phyloP scores from a whole-genome alignment of 2,113 vertebrate genomes.

The Furnarius figulus region DNA sequence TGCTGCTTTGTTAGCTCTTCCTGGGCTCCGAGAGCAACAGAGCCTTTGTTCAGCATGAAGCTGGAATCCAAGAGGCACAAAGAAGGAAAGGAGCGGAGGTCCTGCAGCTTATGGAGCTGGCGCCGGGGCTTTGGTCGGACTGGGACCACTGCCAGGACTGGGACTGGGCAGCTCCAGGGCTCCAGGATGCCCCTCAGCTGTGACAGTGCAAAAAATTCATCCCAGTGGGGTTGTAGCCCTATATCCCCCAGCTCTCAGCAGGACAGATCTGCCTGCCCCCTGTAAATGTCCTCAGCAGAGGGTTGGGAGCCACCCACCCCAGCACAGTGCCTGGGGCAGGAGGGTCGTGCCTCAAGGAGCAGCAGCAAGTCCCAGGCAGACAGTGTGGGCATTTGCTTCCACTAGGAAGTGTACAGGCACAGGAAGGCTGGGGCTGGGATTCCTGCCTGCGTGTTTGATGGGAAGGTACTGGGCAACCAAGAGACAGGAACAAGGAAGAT shows the following conservation, averaged over 20 bases:
- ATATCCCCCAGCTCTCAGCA: too few species aligned
- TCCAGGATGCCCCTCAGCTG: background rate
- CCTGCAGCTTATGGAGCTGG: fast-evolving
- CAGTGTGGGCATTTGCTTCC: fast-evolving
- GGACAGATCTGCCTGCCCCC: background rate
- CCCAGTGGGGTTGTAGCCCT: fast-evolving
- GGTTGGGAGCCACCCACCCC: fast-evolving
- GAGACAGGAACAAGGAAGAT: background rate
- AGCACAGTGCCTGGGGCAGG: background rate
- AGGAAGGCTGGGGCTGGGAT: background rate
- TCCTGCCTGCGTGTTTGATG: background rate
- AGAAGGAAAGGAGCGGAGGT: background rate
- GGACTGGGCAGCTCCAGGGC: background rate
- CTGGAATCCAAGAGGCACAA: slow-evolving; percentile 11
- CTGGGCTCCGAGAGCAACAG: background rate
- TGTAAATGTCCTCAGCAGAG: background rate
- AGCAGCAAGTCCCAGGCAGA: background rate
- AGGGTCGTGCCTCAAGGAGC: background rate
- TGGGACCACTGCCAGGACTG: background rate
- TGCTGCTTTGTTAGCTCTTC: background rate
- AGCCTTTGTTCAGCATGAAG: background rate
- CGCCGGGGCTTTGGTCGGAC: background rate
- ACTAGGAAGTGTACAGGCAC: fast-evolving
- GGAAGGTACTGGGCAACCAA: background rate
- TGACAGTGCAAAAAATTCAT: background rate